Base-by-base conservation (phyloP, 2,113 vertebrate genomes). In the Athene cunicularia region DNA sequence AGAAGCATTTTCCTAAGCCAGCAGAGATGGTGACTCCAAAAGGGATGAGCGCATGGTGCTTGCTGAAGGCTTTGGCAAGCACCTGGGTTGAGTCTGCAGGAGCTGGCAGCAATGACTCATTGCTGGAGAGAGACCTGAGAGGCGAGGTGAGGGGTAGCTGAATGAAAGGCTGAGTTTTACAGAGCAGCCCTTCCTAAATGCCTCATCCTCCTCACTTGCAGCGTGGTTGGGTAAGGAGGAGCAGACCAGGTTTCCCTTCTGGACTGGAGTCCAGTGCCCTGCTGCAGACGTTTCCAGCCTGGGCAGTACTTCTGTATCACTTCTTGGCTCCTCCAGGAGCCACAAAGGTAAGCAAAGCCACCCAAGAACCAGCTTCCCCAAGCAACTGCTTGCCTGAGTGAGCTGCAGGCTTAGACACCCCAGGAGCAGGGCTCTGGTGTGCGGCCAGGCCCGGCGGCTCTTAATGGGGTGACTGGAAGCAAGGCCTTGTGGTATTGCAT, bases 281-380 rank as follows among this genome's bases (percentile, higher is more conserved):
- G 50, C 50, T 79, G 70, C 58, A 70, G 47, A 28, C 27, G 60
- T 62, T 56, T 49, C 47, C 56, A 74, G 59, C 35, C 35, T 1
- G 5, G 80, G 63, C 1, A 0, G 12, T 70, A 35, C 30, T 72
- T 60, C 18, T 2, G 0, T n/a, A 22, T 84, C 49, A 14, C 45
- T 62, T 81, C 27, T 49, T 70, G 68, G 37, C 37, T 79, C n/a
- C 41, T 62, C 18, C 18, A 53, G 60, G 32, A 68, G 67, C 67
- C 49, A 11, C 23, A 18, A 18, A 63, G 79, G 49, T 77, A 70
- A 85, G 55, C 20, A 67, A 89, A 91, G 63, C 39, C 32, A 63
- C 28, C 22, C 9, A 45, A 80, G 77, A 76, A 45, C 2, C 49
- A 80, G 43, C 28, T 76, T 80, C 37, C 8, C n/a, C 59, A 72